phyloP scores from a whole-genome alignment of 2,113 vertebrate species.

The Pterocles burchelli region DNA sequence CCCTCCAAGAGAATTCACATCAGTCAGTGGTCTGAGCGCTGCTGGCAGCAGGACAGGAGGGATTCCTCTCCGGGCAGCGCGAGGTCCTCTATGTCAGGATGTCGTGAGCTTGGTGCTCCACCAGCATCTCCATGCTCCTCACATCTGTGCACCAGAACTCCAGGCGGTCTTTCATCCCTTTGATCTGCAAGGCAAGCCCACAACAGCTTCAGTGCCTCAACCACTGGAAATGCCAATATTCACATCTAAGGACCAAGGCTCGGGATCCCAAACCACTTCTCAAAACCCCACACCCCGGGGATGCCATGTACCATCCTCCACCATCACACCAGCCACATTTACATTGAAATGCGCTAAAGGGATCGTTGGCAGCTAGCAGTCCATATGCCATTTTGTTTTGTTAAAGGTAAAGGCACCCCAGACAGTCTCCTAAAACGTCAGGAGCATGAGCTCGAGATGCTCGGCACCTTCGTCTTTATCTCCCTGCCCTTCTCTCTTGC shows the following conservation, averaged over 20 bases:
- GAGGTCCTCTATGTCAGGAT: slow-evolving; percentile 86
- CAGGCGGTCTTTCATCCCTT: slow-evolving; percentile 96
- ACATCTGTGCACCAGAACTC: slow-evolving; percentile 96
- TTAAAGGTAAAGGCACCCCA: not conserved
- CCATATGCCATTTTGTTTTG: accelerated
- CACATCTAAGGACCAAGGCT: not conserved
- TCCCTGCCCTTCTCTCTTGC: not conserved
- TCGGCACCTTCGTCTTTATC: not conserved
- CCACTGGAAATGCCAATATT: accelerated
- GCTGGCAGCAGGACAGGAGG: not conserved
- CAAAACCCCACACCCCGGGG: not conserved
- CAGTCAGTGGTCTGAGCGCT: slow-evolving; percentile 49
- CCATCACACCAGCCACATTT: accelerated
- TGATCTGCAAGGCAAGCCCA: slow-evolving; percentile 81
- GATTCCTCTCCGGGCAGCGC: not conserved
- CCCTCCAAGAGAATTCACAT: not conserved
- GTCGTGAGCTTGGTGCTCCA: slow-evolving; percentile 97
- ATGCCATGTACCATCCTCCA: not conserved
- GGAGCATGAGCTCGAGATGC: not conserved
- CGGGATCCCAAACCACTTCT: not conserved
- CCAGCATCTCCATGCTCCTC: slow-evolving; percentile 95
- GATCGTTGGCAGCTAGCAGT: not conserved
- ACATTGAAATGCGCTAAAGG: not conserved
- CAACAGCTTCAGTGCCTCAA: not conserved
- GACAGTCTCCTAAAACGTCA: not conserved